A percentile compares a stretch with the other conserved stretches of the same genome.
Conservation (phyloP, 2,797 vertebrate species). For the Atherinosoma microstoma region DNA sequence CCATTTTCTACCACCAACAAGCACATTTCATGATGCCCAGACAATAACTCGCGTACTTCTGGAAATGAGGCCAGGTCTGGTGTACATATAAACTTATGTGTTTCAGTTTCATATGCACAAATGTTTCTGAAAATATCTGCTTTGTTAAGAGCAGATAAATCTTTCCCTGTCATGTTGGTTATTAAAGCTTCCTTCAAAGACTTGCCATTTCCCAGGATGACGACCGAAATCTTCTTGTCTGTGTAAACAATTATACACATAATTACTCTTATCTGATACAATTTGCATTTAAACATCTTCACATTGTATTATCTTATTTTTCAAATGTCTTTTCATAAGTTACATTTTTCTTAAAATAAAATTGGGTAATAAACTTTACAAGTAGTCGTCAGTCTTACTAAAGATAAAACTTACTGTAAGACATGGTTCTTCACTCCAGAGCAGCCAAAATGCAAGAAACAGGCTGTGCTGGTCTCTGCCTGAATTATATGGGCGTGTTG, state of each 20-base stretch:
- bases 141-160: fast-evolving
- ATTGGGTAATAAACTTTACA: too few relatives aligned
- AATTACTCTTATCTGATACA: background rate
- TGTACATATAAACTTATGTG: background rate
- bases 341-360: background rate
- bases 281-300: fast-evolving
- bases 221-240: background rate
- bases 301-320: fast-evolving
- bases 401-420: background rate
- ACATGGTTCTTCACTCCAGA: conserved; percentile 7
- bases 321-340: background rate
- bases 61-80: background rate
- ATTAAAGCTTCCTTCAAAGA: background rate
- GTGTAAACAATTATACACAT: background rate
- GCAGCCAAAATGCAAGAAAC: background rate
- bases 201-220: background rate
- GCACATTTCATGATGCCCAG: background rate
- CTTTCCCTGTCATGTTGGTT: background rate
- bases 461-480: background rate
- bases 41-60: fast-evolving
- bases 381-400: fast-evolving
- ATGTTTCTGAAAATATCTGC: background rate
- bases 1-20: background rate
- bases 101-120: background rate
- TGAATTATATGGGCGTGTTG: conserved; percentile 12